A percentile compares a stretch with the other conserved stretches of the same genome.
Conservation (phyloP, 2,113 vertebrate genomes). For the Colossoma macropomum region DNA sequence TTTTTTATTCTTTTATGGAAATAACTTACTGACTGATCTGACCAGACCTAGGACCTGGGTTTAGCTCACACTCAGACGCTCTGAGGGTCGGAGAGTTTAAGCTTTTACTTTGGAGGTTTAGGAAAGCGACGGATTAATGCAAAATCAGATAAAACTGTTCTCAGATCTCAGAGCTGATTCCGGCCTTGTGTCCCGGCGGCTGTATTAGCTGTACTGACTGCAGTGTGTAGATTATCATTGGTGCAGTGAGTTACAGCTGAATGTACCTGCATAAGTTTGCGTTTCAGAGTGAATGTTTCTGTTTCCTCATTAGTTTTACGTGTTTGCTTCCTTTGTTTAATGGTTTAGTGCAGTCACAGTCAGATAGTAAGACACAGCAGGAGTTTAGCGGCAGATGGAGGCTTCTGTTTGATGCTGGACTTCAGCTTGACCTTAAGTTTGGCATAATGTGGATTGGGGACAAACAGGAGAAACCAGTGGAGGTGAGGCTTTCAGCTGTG, state of each 20-base stretch:
- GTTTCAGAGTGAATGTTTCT: background rate
- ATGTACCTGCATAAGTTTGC: background rate
- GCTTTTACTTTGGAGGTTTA: no score
- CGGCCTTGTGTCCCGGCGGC: background rate
- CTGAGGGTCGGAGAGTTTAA: no score
- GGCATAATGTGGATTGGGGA: slow-evolving; percentile 18
- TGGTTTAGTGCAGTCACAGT: background rate
- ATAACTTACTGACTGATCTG: background rate
- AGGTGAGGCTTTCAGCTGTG: slow-evolving; percentile 34
- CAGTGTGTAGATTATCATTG: background rate
- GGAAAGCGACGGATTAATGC: no score
- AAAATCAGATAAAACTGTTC: no score
- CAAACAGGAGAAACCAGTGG: background rate
- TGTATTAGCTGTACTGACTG: background rate
- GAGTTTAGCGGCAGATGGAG: slow-evolving; percentile 15
- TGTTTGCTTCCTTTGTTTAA: background rate
- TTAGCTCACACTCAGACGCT: no score
- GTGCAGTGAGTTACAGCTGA: no score
- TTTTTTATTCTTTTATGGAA: background rate
- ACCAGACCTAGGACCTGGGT: no score
- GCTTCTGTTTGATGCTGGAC: background rate
- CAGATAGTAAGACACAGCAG: background rate
- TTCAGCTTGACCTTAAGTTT: background rate
- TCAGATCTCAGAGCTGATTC: background rate
- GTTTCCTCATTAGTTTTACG: no score